These are phyloP conservation scores for Trichogramma evanescens DNA, from an alignment of 2,888 invertebrate species.

Conservation along the genomic window DNA sequence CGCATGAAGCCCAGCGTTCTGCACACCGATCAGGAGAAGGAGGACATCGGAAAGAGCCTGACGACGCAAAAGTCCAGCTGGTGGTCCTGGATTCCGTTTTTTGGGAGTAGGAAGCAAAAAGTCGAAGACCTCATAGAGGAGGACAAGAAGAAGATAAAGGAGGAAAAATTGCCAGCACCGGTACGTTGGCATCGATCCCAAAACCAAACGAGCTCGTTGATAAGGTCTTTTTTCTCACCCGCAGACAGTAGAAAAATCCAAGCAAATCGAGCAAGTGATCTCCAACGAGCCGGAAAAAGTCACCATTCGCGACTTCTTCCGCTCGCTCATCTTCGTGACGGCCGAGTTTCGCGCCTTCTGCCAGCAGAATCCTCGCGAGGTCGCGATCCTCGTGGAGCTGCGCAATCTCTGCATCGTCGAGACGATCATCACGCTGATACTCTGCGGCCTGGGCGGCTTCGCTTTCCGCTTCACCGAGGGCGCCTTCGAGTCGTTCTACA, in stretches of 20 bases:
- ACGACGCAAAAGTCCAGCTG: slow-evolving; percentile 27
- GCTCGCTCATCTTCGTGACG: slow-evolving; percentile 28
- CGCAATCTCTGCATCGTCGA: slow-evolving; percentile 65
- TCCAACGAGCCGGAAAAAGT: slow-evolving; percentile 20
- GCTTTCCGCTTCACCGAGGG: slow-evolving; percentile 79
- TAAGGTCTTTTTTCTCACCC: background rate
- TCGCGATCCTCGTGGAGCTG: slow-evolving; percentile 51
- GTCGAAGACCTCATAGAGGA: slow-evolving; percentile 25
- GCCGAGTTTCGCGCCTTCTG: slow-evolving; percentile 50
- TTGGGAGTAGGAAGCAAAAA: slow-evolving; percentile 30
- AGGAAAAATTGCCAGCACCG: background rate
- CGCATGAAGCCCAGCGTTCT: slow-evolving; percentile 30
- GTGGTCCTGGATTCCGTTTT: slow-evolving; percentile 36
- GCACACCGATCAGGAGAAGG: slow-evolving; percentile 34
- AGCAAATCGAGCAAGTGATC: background rate
- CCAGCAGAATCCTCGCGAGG: slow-evolving; percentile 54
- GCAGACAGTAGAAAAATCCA: too few species aligned
- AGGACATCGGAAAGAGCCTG: slow-evolving; percentile 35
- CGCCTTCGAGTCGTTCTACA: slow-evolving; percentile 76
- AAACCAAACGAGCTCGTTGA: background rate
- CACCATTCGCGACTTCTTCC: slow-evolving; percentile 32
- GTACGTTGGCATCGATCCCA: too few species aligned
- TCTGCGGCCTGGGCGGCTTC: slow-evolving; percentile 73
- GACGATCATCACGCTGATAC: slow-evolving; percentile 61
- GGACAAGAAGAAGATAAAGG: slow-evolving; percentile 36